Percentiles rank a stretch among this genome's conserved stretches.
phyloP scores from a whole-genome alignment of 2,888 invertebrate genomes.

The Galeruca laticollis region DNA sequence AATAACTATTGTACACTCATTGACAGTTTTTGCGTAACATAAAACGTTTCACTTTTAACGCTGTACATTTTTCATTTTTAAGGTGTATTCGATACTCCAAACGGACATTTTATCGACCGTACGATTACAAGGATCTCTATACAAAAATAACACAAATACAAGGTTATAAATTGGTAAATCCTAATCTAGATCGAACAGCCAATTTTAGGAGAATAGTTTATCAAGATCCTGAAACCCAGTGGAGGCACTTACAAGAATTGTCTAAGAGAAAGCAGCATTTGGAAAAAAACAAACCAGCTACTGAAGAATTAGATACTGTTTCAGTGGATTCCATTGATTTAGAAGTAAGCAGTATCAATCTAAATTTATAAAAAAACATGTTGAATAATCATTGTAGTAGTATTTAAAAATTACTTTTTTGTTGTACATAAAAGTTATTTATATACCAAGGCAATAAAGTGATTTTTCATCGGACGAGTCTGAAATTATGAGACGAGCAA shows the following conservation, averaged over 20 bases:
- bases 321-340: slow-evolving; percentile 69
- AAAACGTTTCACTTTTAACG: background rate
- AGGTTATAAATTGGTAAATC: slow-evolving; percentile 42
- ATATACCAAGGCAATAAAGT: no score
- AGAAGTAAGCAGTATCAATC: slow-evolving; percentile 65
- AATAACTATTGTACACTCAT: no score
- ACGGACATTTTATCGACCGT: slow-evolving; percentile 53
- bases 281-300: slow-evolving; percentile 40
- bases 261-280: slow-evolving; percentile 43
- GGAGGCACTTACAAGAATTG: slow-evolving; percentile 44
- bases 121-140: slow-evolving; percentile 55
- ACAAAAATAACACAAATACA: slow-evolving; percentile 30
- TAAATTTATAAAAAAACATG: slow-evolving; percentile 12
- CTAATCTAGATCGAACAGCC: slow-evolving; percentile 29
- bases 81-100: slow-evolving; percentile 74
- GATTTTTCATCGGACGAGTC: no score
- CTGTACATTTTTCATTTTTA: slow-evolving; percentile 61
- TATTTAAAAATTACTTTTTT: no score
- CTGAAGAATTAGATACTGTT: slow-evolving; percentile 44
- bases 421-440: no score
- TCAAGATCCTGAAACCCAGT: slow-evolving; percentile 47
- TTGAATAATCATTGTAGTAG: background rate
- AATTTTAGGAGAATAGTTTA: slow-evolving; percentile 41
- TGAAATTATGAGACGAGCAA: no score
- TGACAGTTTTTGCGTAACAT: no score